Evolutionary conservation across 2,113 vertebrate genomes (phyloP).

Genomic region (Camelus bactrianus): DNA sequence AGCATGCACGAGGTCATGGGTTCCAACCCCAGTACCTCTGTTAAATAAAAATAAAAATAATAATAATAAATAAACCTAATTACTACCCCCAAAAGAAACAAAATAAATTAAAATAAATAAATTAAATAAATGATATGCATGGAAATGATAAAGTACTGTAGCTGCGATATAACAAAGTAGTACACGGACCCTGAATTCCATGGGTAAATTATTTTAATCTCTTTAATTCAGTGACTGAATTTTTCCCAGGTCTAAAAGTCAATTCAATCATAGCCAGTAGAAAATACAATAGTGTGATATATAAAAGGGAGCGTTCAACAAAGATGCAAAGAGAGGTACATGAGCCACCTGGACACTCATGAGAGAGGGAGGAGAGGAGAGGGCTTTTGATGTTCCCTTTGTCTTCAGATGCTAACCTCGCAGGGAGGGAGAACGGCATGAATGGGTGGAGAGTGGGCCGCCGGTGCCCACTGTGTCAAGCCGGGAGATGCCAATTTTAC

Average conservation of each 20-base stretch:
- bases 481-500: not conserved
- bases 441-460: not conserved
- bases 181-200: not conserved
- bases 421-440: not conserved
- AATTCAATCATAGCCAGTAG: not conserved
- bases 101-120: too few relatives aligned
- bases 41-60: too few relatives aligned
- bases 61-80: too few relatives aligned
- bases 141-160: not conserved
- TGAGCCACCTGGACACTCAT: not conserved
- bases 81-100: too few relatives aligned
- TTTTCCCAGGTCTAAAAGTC: not conserved
- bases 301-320: not conserved
- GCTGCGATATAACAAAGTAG: not conserved
- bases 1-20: too few relatives aligned
- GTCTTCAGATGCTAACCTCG: not conserved
- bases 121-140: not conserved
- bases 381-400: not conserved
- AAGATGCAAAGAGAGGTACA: accelerated
- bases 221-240: not conserved
- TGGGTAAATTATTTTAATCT: not conserved
- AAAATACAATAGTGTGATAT: too few relatives aligned
- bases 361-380: not conserved
- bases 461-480: not conserved
- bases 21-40: too few relatives aligned